Percentiles rank a stretch among this genome's conserved stretches.
Evolutionary conservation across 2,113 vertebrate species (phyloP).

Genomic region (Brachyistius frenatus): DNA sequence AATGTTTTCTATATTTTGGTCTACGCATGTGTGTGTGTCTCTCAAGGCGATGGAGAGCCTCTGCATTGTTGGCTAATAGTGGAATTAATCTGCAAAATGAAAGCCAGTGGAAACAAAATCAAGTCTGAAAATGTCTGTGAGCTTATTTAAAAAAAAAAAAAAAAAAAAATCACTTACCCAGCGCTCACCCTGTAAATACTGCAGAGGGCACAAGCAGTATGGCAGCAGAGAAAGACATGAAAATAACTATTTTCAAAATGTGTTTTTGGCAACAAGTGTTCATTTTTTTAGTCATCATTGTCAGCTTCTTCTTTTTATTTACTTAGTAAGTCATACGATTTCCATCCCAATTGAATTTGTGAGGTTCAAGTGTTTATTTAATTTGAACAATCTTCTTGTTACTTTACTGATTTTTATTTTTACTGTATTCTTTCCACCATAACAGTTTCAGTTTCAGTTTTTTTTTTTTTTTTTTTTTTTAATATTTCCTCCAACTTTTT

Average conservation of each 20-base stretch:
- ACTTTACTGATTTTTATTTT: neutral
- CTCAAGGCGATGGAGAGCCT: slow-evolving; percentile 21
- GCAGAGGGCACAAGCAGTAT: neutral
- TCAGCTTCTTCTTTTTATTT: neutral
- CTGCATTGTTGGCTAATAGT: slow-evolving; percentile 22
- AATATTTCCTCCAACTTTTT: slow-evolving; percentile 19
- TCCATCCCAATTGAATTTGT: neutral
- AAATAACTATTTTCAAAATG: neutral
- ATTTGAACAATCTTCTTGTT: neutral
- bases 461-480: no score
- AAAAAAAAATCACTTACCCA: slow-evolving; percentile 11
- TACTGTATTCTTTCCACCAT: neutral
- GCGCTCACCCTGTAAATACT: neutral
- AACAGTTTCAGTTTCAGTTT: slow-evolving; percentile 1
- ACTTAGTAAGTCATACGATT: neutral
- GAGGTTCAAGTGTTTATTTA: no score
- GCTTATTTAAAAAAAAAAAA: slow-evolving; percentile 44
- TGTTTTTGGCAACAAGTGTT: neutral
- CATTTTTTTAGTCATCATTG: neutral
- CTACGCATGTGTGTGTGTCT: neutral
- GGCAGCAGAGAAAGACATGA: neutral
- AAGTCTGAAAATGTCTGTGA: slow-evolving; percentile 18
- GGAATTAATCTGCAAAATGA: slow-evolving; percentile 43
- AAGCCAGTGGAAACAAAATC: slow-evolving; percentile 11
- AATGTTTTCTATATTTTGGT: neutral